Evolutionary conservation across 2,113 vertebrate genomes (phyloP), one percentile per base, ranked within the genome.

Genomic region (Plecotus auritus): DNA sequence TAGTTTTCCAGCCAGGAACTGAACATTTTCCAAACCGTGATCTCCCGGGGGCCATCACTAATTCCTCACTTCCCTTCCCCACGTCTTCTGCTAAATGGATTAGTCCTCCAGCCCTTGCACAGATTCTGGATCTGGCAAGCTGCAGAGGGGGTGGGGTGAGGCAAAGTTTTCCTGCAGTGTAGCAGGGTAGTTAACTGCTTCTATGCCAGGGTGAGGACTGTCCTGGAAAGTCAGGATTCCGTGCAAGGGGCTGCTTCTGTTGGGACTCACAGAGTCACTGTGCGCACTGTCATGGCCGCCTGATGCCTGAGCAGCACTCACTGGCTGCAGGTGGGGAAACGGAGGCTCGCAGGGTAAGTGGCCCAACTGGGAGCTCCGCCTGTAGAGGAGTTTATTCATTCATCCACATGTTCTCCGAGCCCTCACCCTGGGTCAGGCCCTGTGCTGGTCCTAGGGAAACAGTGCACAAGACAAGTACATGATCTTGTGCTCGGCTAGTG

Each of bases 51-150:
- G 51, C 72, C 64, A 66, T 66, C 17, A 0, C 49, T 37, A 85
- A 94, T 64, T 80, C 85, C 49, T 49, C 81, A 23, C 85, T 87
- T 93, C 59, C 81, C 40, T 72, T 78, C 87, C 72, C 59, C 40
- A 14, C 0, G 74, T 61, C 82, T 85, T 88, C 93, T 67, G 72
- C 86, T 97, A 91, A 92, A 78, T 82, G 73, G 54, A 96, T 96
- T 93, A 85, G 81, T 56, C 72, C 78, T 78, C 64, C 28, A 54
- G 42, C 64, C 90, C 93, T 77, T 56, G 69, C n/a, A 90, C 84
- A 95, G 73, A 95, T 82, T 97, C 64, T 59, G 69, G 51, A 72
- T 81, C 88, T 88, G 78, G 88, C 64, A 47, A 87, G 84, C 70
- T 47, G 12, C 11, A 12, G 67, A 42, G 45, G 37, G 76, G 77